Evolutionary conservation across 1,140 invertebrate species (phyloP), one percentile per base, ranked within the genome.

Genomic region (Drosophila tristis): DNA sequence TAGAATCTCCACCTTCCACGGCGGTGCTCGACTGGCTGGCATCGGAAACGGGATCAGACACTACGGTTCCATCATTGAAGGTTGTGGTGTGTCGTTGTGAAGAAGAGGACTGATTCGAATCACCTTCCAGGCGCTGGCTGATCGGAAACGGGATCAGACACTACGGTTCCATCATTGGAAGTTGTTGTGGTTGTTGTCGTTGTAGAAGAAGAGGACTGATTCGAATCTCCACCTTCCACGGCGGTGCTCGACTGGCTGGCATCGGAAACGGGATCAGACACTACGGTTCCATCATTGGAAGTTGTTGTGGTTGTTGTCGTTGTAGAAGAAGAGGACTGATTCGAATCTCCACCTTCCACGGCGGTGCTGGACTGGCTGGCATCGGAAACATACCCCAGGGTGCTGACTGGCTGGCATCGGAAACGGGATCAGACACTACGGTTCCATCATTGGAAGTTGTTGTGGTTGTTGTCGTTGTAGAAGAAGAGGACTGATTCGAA

Each of bases 321-420:
- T 0, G 63, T 53, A 4, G 55, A 29, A 4, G 54, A 57, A 8
- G 45, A 31, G n/a, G 62, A 51, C 2, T 65, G 62, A 39, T 51
- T 23, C 0, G 31, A 31, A 26, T 16, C 25, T n/a, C 29, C 44
- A 13, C 49, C 26, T 11, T 31, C 51, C 9, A 63, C 61, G 6
- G 42, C 13, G 5, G 20, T 51, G 16, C 5, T 61, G 20, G 48
- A 26, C 8, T 29, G 20, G 15, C 25, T 31, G 31, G 31, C 31
- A 0, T 60, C 29, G 2, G 35, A 26, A 25, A 51, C 25, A 6
- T 5, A n/a, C n/a, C n/a, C n/a, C 26, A 8, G 49, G 3, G 23
- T 51, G 16, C 5, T 62, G 20, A 42, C n/a, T 29, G 20, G 15
- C 25, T 35, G 8, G 31, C 31, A 3, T 60, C 29, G 2, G 44